Percentiles rank a stretch among this genome's conserved stretches.
These are phyloP conservation scores for Lithobates pipiens DNA, from an alignment of 2,797 vertebrate genomes.

Conservation along the genomic window DNA sequence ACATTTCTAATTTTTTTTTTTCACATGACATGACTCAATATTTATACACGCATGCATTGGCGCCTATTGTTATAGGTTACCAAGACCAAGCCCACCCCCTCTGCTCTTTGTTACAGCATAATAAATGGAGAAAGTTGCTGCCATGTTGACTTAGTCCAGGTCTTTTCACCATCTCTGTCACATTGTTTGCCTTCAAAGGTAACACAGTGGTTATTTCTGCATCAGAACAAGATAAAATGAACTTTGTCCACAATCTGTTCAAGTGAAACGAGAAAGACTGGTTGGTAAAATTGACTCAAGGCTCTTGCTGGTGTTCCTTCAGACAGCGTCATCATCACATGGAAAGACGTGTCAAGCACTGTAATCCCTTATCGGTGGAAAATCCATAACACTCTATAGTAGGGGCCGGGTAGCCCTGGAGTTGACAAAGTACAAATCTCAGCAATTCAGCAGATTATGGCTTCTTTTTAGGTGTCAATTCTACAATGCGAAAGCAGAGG, in stretches of 20 bases:
- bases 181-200: constrained; percentile 6
- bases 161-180: neutral
- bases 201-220: neutral
- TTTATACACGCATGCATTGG: no score
- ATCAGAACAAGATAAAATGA: neutral
- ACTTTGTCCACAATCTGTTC: constrained; percentile 26
- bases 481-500: no score
- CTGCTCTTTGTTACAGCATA: neutral
- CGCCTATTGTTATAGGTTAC: no score
- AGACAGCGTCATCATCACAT: neutral
- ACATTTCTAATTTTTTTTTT: no score
- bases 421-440: neutral
- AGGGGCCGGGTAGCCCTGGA: neutral
- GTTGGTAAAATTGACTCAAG: constrained; percentile 9
- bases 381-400: neutral
- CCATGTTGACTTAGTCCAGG: neutral
- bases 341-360: neutral
- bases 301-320: neutral
- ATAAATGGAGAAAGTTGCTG: neutral
- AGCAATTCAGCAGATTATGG: neutral
- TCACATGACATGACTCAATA: no score
- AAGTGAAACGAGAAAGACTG: constrained; percentile 36
- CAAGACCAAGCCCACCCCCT: neutral
- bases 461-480: neutral
- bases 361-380: neutral